Conservation (phyloP, 2,888 invertebrate genomes). For the Eugnorisma glareosa region DNA sequence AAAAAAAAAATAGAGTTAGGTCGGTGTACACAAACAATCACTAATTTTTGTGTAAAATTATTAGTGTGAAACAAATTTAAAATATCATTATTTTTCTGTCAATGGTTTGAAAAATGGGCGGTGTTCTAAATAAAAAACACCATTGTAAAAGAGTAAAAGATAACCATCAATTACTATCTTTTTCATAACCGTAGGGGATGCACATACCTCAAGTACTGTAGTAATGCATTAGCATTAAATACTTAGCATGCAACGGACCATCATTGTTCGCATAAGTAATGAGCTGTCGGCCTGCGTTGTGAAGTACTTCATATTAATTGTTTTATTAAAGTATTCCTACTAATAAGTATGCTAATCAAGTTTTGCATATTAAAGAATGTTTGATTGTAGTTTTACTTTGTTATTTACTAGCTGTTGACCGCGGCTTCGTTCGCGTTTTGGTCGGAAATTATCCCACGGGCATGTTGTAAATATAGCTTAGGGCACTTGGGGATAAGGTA, state of each 20-base stretch:
- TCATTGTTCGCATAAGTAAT: conserved; percentile 54
- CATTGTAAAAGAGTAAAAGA: not conserved
- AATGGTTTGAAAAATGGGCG: not conserved
- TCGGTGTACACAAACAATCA: not conserved
- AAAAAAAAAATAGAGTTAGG: not conserved
- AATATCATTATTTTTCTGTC: not conserved
- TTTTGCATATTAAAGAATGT: not conserved
- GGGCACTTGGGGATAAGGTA: no score
- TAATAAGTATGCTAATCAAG: conserved; percentile 28
- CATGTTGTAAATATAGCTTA: no score
- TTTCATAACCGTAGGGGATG: conserved; percentile 6
- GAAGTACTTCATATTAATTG: conserved; percentile 41
- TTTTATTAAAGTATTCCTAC: conserved; percentile 34
- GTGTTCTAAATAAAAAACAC: not conserved
- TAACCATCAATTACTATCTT: not conserved
- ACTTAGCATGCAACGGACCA: conserved; percentile 56
- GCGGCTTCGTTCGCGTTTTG: no score
- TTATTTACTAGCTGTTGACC: no score
- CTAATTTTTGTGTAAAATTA: not conserved
- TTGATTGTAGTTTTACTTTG: not conserved
- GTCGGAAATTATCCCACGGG: no score
- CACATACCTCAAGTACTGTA: conserved; percentile 6
- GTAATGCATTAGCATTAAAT: conserved; percentile 43
- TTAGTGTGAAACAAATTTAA: not conserved
- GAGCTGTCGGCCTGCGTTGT: conserved; percentile 30